Percentiles rank a stretch among this genome's conserved stretches.
Evolutionary conservation across 2,797 vertebrate genomes (phyloP).

Genomic region (Typhlichthys eigenmanni): DNA sequence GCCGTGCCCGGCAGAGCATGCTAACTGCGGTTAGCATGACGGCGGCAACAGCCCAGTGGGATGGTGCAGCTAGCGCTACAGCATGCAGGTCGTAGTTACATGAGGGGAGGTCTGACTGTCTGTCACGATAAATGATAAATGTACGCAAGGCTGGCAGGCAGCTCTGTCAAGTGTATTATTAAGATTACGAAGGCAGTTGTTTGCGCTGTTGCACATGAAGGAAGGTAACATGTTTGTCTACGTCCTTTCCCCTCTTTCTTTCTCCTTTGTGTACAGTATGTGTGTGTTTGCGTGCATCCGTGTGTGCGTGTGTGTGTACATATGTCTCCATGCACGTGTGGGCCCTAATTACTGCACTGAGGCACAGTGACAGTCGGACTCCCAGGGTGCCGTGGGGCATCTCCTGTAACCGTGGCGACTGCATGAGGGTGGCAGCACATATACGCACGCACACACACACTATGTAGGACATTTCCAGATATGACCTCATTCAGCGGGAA

Average conservation of each 20-base stretch:
- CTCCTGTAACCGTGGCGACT: conserved; percentile 73
- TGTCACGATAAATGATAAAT: no score
- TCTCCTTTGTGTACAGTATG: neutral
- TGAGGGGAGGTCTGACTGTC: no score
- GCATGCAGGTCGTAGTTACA: no score
- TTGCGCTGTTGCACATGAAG: neutral
- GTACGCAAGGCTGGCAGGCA: no score
- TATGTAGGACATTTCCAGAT: conserved; percentile 70
- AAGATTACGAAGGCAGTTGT: neutral
- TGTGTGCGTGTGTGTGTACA: conserved; percentile 11
- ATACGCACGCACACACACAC: conserved; percentile 30
- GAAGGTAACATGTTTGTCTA: neutral
- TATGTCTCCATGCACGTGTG: conserved; percentile 44
- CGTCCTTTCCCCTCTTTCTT: neutral
- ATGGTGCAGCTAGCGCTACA: no score
- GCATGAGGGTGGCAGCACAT: conserved; percentile 60
- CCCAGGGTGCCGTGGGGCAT: conserved; percentile 75
- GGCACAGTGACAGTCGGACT: conserved; percentile 78
- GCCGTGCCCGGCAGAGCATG: conserved; percentile 59
- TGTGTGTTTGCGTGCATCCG: conserved; percentile 18
- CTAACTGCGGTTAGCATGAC: conserved; percentile 63
- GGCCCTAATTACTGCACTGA: conserved; percentile 76
- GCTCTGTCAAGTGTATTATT: neutral
- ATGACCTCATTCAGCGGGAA: conserved; percentile 66
- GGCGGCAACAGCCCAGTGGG: conserved; percentile 22